These are phyloP conservation scores for Doryteuthis pealeii DNA, from an alignment of 1,140 invertebrate genomes.

Conservation along the genomic window DNA sequence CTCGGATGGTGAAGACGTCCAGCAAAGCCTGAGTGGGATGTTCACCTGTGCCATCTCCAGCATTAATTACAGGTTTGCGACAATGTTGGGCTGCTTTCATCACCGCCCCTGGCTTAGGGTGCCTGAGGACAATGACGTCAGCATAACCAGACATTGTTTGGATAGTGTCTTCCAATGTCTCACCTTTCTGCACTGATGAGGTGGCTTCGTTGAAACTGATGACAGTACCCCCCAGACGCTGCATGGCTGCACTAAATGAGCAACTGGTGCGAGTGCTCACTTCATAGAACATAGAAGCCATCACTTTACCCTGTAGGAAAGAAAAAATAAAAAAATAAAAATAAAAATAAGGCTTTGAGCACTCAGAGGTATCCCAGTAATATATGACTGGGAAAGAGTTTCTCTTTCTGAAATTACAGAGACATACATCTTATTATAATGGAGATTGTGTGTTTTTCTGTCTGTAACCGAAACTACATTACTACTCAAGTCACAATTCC, in stretches of 20 bases:
- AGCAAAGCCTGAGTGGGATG: slow-evolving; percentile 98
- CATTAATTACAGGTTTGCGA: slow-evolving; percentile 92
- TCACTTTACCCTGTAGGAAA: slow-evolving; percentile 76
- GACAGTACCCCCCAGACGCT: slow-evolving; percentile 88
- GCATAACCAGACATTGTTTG: slow-evolving; percentile 64
- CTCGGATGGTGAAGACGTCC: slow-evolving; percentile 96
- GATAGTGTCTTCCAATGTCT: slow-evolving; percentile 79
- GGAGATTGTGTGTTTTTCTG: too few relatives aligned
- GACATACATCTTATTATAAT: too few relatives aligned
- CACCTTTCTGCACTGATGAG: slow-evolving; percentile 95
- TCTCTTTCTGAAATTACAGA: too few relatives aligned
- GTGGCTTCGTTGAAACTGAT: slow-evolving; percentile 84
- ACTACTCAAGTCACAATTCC: too few relatives aligned
- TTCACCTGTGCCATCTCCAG: slow-evolving; percentile 96
- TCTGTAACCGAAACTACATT: too few relatives aligned
- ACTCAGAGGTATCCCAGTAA: too few relatives aligned
- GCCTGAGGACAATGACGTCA: slow-evolving; percentile 91
- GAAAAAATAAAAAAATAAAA: slow-evolving; percentile 3
- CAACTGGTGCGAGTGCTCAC: slow-evolving; percentile 93
- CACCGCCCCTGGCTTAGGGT: slow-evolving; percentile 91
- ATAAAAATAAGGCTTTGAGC: background rate
- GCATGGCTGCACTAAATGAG: slow-evolving; percentile 95
- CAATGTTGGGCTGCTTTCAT: slow-evolving; percentile 77
- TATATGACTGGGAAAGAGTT: too few relatives aligned
- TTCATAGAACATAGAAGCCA: slow-evolving; percentile 97